Base-by-base conservation (phyloP, 1,140 invertebrate species). In the Pteromalus puparum region DNA sequence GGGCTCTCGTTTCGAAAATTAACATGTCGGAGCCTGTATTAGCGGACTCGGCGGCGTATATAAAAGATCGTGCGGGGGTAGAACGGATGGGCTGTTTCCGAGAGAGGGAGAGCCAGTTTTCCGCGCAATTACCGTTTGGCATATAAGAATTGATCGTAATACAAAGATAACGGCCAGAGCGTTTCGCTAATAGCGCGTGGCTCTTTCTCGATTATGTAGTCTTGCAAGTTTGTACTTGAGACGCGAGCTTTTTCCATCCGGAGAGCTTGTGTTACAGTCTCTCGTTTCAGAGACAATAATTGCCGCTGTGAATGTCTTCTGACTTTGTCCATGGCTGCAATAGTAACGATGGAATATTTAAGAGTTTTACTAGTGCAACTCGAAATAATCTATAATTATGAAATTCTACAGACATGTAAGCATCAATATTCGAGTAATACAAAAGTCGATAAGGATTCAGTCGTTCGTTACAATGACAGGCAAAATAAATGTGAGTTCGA, bases 91-190 rank as follows among this genome's bases (percentile, higher is more conserved):
- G 53, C 21, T 61, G 53, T n/a, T 42, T 42, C 26, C 7, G n/a
- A 26, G 65, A 24, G 21, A 24, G 42, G 78, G 24, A 53, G 34
- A 75, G 83, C 80, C 77, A 88, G 83, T 88, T 81, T 83, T 86
- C 85, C 82, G 82, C 86, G 72, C 88, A 85, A 90, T 89, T 89
- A 89, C 83, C 88, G 84, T 89, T 89, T n/a, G 85, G 70, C 84
- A 87, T 34, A 34, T 34, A 34, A 86, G 82, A 89, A 90, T 89
- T 87, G 88, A 89, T 89, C 88, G 85, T 88, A 88, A 88, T 87
- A 87, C 87, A 87, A 86, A 87, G 88, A 90, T 88, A 89, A 90
- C 82, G 74, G 86, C 82, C 3, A 34, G 61, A 28, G 34, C 46
- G 15, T 48, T 46, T 34, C 74, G 81, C 84, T 90, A 87, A 87